These are phyloP conservation scores for Brachypodius melanocephalos DNA, from an alignment of 2,113 vertebrate genomes.

Conservation along the genomic window DNA sequence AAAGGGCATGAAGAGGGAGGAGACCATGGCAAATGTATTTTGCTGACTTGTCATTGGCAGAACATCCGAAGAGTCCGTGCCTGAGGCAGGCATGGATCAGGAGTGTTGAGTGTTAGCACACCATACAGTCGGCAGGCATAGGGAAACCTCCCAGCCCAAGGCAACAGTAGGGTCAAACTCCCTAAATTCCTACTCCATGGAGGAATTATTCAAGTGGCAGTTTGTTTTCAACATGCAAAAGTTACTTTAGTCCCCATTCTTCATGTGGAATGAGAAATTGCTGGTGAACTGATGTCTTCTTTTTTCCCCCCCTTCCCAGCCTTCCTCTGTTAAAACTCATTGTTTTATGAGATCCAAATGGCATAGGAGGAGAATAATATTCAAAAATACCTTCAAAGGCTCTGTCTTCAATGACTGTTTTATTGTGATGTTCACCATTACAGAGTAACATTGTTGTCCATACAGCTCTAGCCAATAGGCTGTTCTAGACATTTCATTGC, in stretches of 20 bases:
- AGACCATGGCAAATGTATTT: background rate
- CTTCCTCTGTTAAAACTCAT: background rate
- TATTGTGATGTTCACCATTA: background rate
- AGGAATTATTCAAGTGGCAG: background rate
- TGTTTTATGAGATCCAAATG: background rate
- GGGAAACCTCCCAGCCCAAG: background rate
- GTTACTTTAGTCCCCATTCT: background rate
- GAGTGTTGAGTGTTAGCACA: background rate
- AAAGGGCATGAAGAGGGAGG: background rate
- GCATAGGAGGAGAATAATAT: background rate
- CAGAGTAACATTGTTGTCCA: background rate
- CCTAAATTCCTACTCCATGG: rapidly evolving
- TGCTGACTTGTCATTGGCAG: background rate
- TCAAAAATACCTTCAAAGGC: background rate
- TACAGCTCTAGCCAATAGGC: background rate
- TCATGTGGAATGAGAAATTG: background rate
- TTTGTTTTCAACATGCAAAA: background rate
- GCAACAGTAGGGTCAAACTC: rapidly evolving
- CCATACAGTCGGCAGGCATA: rapidly evolving
- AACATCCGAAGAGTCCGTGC: background rate
- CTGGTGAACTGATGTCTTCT: background rate
- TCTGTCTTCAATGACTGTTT: background rate
- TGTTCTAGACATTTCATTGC: background rate
- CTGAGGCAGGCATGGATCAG: background rate
- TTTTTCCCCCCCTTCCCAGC: rapidly evolving